Percentiles rank a stretch among this genome's conserved stretches.
Conservation (phyloP, 2,113 vertebrate genomes). For the Ctenodactylus gundi region DNA sequence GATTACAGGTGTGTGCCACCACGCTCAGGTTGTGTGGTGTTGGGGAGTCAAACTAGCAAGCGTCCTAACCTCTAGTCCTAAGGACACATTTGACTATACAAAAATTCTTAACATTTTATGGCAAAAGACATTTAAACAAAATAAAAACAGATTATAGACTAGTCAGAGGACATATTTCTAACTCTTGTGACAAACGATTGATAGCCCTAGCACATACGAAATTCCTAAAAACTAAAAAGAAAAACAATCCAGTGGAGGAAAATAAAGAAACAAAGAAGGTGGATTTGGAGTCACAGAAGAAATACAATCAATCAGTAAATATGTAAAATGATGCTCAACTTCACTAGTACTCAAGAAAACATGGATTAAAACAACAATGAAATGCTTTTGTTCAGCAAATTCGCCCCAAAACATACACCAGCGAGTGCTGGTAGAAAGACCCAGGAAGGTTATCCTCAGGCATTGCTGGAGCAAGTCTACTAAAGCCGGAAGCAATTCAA, state of each 20-base stretch:
- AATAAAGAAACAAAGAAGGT: neutral
- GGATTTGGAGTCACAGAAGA: neutral
- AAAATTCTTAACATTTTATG: neutral
- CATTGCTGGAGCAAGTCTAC: neutral
- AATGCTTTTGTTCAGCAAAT: neutral
- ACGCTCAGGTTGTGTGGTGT: no score
- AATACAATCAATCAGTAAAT: neutral
- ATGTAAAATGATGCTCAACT: neutral
- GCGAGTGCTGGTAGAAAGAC: neutral
- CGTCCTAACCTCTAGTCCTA: no score
- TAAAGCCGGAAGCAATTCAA: neutral
- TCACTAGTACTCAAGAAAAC: neutral
- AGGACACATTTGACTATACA: neutral
- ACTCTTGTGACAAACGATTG: neutral
- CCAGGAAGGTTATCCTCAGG: neutral
- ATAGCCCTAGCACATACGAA: neutral
- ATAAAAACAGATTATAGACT: neutral
- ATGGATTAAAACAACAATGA: neutral
- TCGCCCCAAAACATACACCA: neutral
- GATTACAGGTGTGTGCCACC: no score
- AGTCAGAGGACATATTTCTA: neutral
- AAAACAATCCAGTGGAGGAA: neutral
- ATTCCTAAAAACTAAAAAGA: conserved; percentile 11
- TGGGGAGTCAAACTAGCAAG: no score
- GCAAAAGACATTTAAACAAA: neutral